Conservation (phyloP, 2,113 vertebrate genomes). For the Genyomyrus donnyi region DNA sequence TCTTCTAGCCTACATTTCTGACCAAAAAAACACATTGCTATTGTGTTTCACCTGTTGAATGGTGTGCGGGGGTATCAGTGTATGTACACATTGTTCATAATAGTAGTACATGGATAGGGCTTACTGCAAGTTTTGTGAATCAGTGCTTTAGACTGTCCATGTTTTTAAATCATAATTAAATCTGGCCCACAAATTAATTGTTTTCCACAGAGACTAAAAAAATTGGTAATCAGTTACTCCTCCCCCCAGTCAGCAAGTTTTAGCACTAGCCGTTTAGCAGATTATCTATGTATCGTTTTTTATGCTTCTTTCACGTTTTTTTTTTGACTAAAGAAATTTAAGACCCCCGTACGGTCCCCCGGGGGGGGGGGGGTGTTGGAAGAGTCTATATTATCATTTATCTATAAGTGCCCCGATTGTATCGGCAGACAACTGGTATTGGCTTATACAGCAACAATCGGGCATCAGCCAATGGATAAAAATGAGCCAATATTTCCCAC, state of each 20-base stretch:
- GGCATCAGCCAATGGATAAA: no score
- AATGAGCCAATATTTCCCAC: neutral
- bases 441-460: no score
- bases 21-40: neutral
- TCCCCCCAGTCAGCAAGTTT: neutral
- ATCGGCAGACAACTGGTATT: neutral
- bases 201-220: neutral
- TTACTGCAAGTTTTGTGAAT: neutral
- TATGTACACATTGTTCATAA: neutral
- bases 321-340: no score
- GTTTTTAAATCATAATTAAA: neutral
- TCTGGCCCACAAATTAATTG: neutral
- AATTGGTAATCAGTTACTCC: neutral
- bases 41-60: no score
- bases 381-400: neutral
- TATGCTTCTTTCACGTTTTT: neutral
- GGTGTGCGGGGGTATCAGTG: neutral
- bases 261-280: neutral
- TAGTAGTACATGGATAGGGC: neutral
- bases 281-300: neutral
- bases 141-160: neutral
- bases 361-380: neutral
- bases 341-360: no score
- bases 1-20: neutral
- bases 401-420: neutral